Evolutionary conservation across 2,113 vertebrate species (phyloP).

Genomic region (Pachypanchax playfairii): DNA sequence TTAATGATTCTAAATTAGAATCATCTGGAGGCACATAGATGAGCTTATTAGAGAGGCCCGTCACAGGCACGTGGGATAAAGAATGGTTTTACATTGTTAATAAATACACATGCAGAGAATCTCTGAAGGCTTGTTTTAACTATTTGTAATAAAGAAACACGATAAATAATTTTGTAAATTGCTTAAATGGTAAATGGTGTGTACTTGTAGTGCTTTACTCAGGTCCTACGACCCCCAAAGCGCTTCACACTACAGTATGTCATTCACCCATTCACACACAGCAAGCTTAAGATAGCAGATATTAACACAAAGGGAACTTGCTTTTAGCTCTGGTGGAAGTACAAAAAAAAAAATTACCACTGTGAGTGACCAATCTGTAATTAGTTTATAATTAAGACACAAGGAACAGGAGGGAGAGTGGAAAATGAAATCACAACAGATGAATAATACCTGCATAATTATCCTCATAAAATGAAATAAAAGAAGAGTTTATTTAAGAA

Average conservation of each 20-base stretch:
- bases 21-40: conserved; percentile 44
- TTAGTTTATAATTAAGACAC: conserved; percentile 57
- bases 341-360: conserved; percentile 6
- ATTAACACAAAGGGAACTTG: conserved; percentile 2
- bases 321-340: conserved; percentile 10
- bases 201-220: too few species aligned
- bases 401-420: conserved; percentile 17
- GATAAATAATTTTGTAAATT: conserved; percentile 49
- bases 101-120: conserved; percentile 58
- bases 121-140: conserved; percentile 59
- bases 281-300: conserved; percentile 16
- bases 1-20: conserved; percentile 57
- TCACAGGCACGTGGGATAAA: conserved; percentile 66
- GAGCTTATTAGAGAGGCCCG: conserved; percentile 52
- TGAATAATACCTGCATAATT: conserved; percentile 66
- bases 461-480: conserved; percentile 45
- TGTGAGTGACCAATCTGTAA: conserved; percentile 53
- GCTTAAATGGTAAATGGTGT: too few species aligned
- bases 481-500: conserved; percentile 1
- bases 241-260: too few species aligned
- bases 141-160: conserved; percentile 43
- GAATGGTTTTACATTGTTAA: conserved; percentile 61
- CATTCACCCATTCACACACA: too few species aligned
- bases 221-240: too few species aligned
- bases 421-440: conserved; percentile 48